Evolutionary conservation across 2,888 invertebrate species (phyloP).

Genomic region (Penaeus monodon): DNA sequence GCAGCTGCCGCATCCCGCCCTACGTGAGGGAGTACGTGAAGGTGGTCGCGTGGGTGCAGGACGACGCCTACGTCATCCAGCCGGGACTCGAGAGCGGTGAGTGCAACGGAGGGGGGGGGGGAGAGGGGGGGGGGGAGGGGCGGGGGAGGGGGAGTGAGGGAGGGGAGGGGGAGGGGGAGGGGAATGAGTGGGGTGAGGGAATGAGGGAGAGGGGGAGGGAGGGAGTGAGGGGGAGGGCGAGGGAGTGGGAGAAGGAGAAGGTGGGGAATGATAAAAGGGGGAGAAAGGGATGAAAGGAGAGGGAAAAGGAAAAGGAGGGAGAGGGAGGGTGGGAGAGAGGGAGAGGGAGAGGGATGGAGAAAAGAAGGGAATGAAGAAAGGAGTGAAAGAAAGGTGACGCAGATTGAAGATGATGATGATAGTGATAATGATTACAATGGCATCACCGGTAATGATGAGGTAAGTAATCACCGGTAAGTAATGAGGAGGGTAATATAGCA

Average conservation of each 20-base stretch:
- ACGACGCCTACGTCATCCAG: slow-evolving; percentile 70
- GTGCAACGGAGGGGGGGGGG: slow-evolving; percentile 5
- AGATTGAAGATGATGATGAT: no score
- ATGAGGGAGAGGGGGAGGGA: background rate
- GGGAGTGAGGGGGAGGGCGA: background rate
- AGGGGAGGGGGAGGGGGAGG: background rate
- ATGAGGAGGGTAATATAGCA: no score
- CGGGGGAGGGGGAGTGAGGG: background rate
- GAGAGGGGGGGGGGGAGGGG: background rate
- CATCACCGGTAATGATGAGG: no score
- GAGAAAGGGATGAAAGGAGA: background rate
- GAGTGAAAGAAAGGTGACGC: no score
- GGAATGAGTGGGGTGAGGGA: background rate
- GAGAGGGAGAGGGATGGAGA: background rate
- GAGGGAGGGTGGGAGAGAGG: background rate
- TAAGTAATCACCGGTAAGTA: no score
- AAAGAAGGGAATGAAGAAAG: no score
- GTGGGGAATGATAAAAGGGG: background rate
- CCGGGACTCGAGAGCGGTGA: slow-evolving; percentile 51
- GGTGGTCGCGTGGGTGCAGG: slow-evolving; percentile 91
- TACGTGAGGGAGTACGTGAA: slow-evolving; percentile 89
- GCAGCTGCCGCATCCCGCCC: slow-evolving; percentile 84
- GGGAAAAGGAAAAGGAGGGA: no score
- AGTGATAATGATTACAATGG: no score
- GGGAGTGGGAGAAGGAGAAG: background rate